Evolutionary conservation across 2,888 invertebrate genomes (phyloP).

Genomic region (Taphrorychus bicolor): DNA sequence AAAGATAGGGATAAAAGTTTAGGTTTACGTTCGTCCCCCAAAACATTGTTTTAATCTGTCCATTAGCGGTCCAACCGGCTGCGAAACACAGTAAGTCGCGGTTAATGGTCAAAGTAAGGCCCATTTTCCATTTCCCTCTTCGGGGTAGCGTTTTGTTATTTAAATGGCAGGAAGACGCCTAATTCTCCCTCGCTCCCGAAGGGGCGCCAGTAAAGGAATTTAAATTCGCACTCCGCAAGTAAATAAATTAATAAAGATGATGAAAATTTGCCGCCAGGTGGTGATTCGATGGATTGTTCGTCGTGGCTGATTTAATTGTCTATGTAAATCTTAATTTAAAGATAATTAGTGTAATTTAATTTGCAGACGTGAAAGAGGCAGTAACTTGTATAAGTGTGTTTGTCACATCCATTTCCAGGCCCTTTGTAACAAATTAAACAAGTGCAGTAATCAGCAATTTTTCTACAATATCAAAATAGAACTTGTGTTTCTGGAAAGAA

Average conservation of each 20-base stretch:
- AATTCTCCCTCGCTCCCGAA: slow-evolving; percentile 28
- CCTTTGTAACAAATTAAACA: no score
- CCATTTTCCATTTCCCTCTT: slow-evolving; percentile 38
- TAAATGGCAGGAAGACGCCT: slow-evolving; percentile 33
- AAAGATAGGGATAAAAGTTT: slow-evolving; percentile 7
- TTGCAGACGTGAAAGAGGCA: neutral
- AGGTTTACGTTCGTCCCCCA: slow-evolving; percentile 1
- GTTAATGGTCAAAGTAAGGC: slow-evolving; percentile 40
- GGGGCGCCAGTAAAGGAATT: slow-evolving; percentile 33
- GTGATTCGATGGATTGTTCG: slow-evolving; percentile 33
- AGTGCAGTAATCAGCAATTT: no score
- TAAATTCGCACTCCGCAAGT: slow-evolving; percentile 40
- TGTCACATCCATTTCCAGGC: no score
- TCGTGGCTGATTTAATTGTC: slow-evolving; percentile 17
- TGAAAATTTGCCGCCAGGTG: slow-evolving; percentile 38
- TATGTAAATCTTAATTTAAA: neutral
- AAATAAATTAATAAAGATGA: slow-evolving; percentile 41
- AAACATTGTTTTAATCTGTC: slow-evolving; percentile 31
- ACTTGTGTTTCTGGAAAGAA: no score
- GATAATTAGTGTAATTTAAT: neutral
- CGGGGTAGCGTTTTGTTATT: slow-evolving; percentile 34
- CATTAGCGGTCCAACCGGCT: slow-evolving; percentile 36
- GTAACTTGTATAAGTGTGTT: no score
- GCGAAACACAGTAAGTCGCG: slow-evolving; percentile 38
- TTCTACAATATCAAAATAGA: no score